These are phyloP conservation scores for Athetis lepigone DNA, from an alignment of 2,888 invertebrate genomes.

Conservation along the genomic window DNA sequence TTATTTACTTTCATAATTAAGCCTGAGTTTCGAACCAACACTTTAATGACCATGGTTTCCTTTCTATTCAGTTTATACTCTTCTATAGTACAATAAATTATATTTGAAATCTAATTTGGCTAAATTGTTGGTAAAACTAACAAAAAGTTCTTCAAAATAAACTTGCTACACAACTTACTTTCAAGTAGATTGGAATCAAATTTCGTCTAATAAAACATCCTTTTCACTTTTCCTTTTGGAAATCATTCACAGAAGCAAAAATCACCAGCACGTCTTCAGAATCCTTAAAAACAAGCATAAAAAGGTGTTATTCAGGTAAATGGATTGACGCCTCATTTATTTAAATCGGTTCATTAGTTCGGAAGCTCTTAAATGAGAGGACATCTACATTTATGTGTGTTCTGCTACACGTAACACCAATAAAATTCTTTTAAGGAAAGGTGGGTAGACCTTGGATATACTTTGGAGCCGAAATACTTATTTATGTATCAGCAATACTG, in stretches of 20 bases:
- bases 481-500: slow-evolving; percentile 31
- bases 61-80: no score
- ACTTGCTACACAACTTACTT: no score
- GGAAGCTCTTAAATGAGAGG: slow-evolving; percentile 39
- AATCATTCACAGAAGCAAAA: slow-evolving; percentile 10
- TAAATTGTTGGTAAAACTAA: no score
- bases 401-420: slow-evolving; percentile 29
- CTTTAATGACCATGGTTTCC: no score
- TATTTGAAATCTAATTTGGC: no score
- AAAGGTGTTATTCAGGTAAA: slow-evolving; percentile 48
- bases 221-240: no score
- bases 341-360: slow-evolving; percentile 53
- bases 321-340: slow-evolving; percentile 55
- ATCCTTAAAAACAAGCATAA: slow-evolving; percentile 22
- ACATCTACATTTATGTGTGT: slow-evolving; percentile 48
- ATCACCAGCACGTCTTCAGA: slow-evolving; percentile 8
- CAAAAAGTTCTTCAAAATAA: no score
- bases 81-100: no score
- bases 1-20: no score
- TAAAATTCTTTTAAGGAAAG: slow-evolving; percentile 31
- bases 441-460: slow-evolving; percentile 4
- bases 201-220: no score
- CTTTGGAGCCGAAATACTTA: slow-evolving; percentile 16
- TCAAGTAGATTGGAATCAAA: no score
- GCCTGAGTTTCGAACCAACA: no score